Conservation (phyloP, 2,888 invertebrate species). For the Diachrysia chrysitis region DNA sequence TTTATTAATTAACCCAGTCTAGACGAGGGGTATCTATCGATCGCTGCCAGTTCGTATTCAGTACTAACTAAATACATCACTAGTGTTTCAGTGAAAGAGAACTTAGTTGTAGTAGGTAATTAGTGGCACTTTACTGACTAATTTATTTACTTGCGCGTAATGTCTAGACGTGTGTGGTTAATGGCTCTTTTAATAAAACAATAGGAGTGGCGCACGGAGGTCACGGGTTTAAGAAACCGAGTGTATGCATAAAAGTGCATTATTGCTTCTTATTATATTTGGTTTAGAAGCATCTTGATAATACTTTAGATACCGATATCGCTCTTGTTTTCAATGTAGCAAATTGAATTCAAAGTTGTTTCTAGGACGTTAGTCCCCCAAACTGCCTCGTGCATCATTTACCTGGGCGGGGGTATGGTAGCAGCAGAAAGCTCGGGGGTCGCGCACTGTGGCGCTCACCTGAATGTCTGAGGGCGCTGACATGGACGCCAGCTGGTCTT, state of each 20-base stretch:
- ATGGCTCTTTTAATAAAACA: slow-evolving; percentile 77
- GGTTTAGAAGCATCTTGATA: slow-evolving; percentile 41
- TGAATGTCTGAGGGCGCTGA: slow-evolving; percentile 91
- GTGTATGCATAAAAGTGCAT: slow-evolving; percentile 44
- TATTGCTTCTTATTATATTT: slow-evolving; percentile 46
- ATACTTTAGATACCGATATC: slow-evolving; percentile 15
- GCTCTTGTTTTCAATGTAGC: slow-evolving; percentile 28
- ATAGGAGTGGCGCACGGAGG: slow-evolving; percentile 67
- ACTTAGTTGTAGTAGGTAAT: slow-evolving; percentile 76
- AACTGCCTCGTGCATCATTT: slow-evolving; percentile 89
- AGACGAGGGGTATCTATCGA: slow-evolving; percentile 68
- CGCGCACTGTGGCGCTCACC: slow-evolving; percentile 88
- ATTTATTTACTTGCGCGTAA: slow-evolving; percentile 82
- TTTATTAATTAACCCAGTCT: slow-evolving; percentile 75
- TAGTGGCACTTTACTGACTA: slow-evolving; percentile 77
- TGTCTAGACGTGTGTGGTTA: slow-evolving; percentile 77
- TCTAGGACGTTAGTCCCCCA: slow-evolving; percentile 63
- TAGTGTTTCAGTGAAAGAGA: slow-evolving; percentile 70
- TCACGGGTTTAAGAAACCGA: slow-evolving; percentile 61
- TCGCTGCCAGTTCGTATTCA: slow-evolving; percentile 63
- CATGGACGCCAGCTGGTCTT: slow-evolving; percentile 93
- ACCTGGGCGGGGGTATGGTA: slow-evolving; percentile 85
- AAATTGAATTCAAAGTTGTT: slow-evolving; percentile 29
- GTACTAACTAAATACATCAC: slow-evolving; percentile 66
- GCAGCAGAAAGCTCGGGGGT: slow-evolving; percentile 88